Percentiles rank a stretch among this genome's conserved stretches.
Evolutionary conservation across 2,113 vertebrate genomes (phyloP).

Genomic region (Carassius carassius): DNA sequence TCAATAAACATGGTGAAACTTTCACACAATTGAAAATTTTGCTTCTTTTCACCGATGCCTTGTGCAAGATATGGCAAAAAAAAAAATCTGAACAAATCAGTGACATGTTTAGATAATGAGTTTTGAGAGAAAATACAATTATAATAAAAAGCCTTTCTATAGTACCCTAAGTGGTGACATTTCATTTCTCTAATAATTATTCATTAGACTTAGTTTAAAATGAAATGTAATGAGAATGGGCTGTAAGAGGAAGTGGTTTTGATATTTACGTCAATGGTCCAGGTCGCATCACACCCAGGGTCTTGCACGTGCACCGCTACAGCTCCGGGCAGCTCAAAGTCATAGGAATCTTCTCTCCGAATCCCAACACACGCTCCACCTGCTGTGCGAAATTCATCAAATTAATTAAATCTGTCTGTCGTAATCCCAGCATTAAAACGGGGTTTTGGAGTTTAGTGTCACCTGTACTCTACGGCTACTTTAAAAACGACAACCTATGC

Average conservation of each 20-base stretch:
- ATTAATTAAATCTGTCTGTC: no score
- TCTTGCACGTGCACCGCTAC: neutral
- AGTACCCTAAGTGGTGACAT: neutral
- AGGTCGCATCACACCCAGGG: neutral
- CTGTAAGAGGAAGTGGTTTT: neutral
- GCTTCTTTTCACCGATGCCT: neutral
- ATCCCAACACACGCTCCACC: neutral
- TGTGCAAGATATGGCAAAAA: neutral
- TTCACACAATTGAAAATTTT: neutral
- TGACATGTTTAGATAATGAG: neutral
- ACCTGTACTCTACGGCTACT: neutral
- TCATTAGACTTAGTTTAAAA: neutral
- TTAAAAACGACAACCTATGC: neutral
- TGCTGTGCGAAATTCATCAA: neutral
- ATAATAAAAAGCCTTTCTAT: neutral
- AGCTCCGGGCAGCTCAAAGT: neutral
- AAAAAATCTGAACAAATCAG: neutral
- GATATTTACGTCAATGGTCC: slow-evolving; percentile 4
- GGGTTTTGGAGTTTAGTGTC: neutral
- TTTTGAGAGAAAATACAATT: neutral
- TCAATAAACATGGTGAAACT: neutral
- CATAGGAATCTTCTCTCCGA: neutral
- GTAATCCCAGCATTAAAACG: neutral
- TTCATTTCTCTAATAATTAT: neutral
- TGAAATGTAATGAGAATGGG: neutral